phyloP scores from a whole-genome alignment of 2,888 invertebrate genomes.

The Eristalis arbustorum region DNA sequence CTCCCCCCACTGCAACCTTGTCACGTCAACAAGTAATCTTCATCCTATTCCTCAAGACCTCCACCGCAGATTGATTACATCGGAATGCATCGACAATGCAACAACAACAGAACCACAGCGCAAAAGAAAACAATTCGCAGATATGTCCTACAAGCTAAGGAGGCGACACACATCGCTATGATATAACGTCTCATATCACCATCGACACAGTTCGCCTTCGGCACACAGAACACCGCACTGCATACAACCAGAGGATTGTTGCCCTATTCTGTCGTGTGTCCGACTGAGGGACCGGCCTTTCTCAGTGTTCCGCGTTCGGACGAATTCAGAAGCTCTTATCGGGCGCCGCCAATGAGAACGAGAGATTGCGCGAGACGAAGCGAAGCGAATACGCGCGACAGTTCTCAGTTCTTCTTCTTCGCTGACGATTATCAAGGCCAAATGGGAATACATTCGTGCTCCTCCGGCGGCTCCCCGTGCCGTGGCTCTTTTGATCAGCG shows the following conservation, averaged over 20 bases:
- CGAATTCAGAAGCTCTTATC: conserved; percentile 52
- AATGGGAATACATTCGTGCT: not conserved
- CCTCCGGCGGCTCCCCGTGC: too few relatives aligned
- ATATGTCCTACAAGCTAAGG: conserved; percentile 45
- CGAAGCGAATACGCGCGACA: conserved; percentile 1
- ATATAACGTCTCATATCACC: conserved; percentile 50
- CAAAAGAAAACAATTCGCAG: conserved; percentile 28
- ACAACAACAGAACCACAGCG: not conserved
- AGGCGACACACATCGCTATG: conserved; percentile 31
- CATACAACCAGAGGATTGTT: conserved; percentile 38
- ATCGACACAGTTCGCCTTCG: conserved; percentile 37
- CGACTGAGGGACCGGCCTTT: conserved; percentile 32
- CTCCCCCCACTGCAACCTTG: conserved; percentile 32
- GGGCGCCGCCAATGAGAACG: not conserved
- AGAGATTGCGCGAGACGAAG: not conserved
- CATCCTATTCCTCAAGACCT: conserved; percentile 49
- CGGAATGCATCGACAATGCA: not conserved
- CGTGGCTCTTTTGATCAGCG: not conserved
- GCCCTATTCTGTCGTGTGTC: conserved; percentile 22
- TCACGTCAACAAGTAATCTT: conserved; percentile 35
- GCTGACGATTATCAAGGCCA: conserved; percentile 62
- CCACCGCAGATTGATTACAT: conserved; percentile 22
- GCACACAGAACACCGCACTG: not conserved
- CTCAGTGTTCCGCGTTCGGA: not conserved
- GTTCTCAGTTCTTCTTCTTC: conserved; percentile 9